Evolutionary conservation across 2,888 invertebrate species (phyloP).

Genomic region (Sylvicola fuscatus): DNA sequence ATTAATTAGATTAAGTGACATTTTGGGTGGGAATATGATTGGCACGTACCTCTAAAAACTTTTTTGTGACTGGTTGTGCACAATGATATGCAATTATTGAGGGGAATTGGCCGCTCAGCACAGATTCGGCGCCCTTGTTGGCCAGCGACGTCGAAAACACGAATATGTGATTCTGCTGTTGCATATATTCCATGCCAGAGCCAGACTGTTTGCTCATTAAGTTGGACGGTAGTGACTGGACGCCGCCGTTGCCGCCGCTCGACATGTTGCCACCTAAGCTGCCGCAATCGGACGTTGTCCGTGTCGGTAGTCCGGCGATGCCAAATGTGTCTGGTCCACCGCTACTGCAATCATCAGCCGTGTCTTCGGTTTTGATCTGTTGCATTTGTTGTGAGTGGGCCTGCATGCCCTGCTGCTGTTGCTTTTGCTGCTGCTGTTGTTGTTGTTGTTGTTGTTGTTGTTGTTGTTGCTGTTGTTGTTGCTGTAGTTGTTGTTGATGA

Average conservation of each 20-base stretch:
- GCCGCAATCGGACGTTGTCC: constrained; percentile 3
- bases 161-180: constrained; percentile 95
- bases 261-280: too few relatives aligned
- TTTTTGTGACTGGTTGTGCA: constrained; percentile 87
- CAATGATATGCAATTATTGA: constrained; percentile 90
- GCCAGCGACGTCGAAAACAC: constrained; percentile 89
- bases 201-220: background rate
- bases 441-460: too few relatives aligned
- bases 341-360: background rate
- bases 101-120: constrained; percentile 70
- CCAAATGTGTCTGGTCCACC: constrained; percentile 2
- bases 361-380: too few relatives aligned
- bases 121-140: constrained; percentile 87
- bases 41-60: constrained; percentile 61
- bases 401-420: too few relatives aligned
- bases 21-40: background rate
- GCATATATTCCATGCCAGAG: constrained; percentile 37
- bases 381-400: too few relatives aligned
- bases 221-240: background rate
- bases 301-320: background rate
- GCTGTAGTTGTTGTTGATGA: too few relatives aligned
- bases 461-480: too few relatives aligned
- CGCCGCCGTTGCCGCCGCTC: constrained; percentile 5
- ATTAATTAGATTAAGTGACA: constrained; percentile 1
- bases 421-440: too few relatives aligned